These are phyloP conservation scores for Neodon shergylaensis DNA, from an alignment of 2,113 vertebrate genomes.

Conservation along the genomic window DNA sequence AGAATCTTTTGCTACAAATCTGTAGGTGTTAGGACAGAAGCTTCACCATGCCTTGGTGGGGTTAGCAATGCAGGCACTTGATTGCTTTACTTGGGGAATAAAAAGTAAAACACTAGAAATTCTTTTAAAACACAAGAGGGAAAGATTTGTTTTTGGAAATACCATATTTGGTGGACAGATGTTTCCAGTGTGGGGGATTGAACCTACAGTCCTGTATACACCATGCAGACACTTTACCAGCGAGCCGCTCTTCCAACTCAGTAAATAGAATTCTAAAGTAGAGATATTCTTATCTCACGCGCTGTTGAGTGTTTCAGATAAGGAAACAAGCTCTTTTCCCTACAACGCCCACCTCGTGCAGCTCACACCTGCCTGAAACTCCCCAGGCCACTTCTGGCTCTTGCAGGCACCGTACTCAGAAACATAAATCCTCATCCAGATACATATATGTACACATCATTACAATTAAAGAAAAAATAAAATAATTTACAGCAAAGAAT, in stretches of 20 bases:
- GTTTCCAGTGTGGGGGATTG: background rate
- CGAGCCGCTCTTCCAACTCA: background rate
- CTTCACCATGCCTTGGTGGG: rapidly evolving
- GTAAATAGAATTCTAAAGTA: background rate
- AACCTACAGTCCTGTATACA: background rate
- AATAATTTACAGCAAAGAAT: background rate
- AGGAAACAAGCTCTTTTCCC: background rate
- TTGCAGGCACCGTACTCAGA: background rate
- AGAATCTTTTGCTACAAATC: background rate
- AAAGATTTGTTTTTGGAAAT: conserved; percentile 1
- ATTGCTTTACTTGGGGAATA: background rate
- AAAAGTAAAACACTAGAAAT: background rate
- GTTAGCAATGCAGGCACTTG: too few relatives aligned
- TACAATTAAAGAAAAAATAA: background rate
- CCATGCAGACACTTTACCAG: background rate
- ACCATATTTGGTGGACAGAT: background rate
- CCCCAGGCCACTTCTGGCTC: background rate
- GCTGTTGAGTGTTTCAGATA: background rate
- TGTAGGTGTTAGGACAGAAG: background rate
- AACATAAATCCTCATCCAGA: background rate
- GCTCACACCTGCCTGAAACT: background rate
- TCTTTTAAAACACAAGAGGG: background rate
- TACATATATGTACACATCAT: background rate
- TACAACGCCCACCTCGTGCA: too few relatives aligned
- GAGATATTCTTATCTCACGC: background rate